Conservation (phyloP, 2,888 invertebrate genomes). For the Habrosyne pyritoides region DNA sequence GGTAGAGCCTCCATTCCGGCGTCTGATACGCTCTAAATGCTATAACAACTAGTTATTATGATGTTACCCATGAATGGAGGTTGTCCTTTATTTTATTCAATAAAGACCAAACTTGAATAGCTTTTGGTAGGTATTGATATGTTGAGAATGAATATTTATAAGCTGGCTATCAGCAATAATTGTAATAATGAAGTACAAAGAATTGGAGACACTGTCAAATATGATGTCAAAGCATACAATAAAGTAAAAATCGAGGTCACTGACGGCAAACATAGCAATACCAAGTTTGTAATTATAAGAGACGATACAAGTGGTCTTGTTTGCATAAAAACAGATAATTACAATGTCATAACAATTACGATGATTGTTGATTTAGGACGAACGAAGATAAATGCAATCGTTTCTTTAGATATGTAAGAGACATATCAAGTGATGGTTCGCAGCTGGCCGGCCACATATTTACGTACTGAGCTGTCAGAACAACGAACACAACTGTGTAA, state of each 20-base stretch:
- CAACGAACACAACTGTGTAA: constrained; percentile 58
- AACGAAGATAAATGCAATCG: constrained; percentile 31
- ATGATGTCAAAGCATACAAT: not conserved
- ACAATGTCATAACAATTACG: constrained; percentile 32
- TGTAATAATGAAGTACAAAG: not conserved
- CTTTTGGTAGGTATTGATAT: too few species aligned
- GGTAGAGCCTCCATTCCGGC: too few species aligned
- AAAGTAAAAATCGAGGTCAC: constrained; percentile 1
- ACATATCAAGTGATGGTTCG: constrained; percentile 39
- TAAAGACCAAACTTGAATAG: too few species aligned
- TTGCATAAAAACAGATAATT: constrained; percentile 31
- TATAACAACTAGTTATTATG: too few species aligned
- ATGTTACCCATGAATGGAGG: too few species aligned
- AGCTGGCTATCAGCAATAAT: not conserved
- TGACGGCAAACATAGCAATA: constrained; percentile 2
- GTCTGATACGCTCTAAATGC: too few species aligned
- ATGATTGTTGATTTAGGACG: constrained; percentile 25
- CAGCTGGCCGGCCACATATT: constrained; percentile 52
- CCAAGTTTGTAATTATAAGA: not conserved
- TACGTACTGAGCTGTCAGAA: constrained; percentile 47
- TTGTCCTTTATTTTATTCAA: too few species aligned
- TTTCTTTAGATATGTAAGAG: constrained; percentile 40
- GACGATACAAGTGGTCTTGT: not conserved
- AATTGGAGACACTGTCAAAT: not conserved
- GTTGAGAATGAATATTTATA: not conserved